A percentile compares a stretch with the other conserved stretches of the same genome.
Evolutionary conservation across 2,888 invertebrate genomes (phyloP).

Genomic region (Rhamphomyia laevipes): DNA sequence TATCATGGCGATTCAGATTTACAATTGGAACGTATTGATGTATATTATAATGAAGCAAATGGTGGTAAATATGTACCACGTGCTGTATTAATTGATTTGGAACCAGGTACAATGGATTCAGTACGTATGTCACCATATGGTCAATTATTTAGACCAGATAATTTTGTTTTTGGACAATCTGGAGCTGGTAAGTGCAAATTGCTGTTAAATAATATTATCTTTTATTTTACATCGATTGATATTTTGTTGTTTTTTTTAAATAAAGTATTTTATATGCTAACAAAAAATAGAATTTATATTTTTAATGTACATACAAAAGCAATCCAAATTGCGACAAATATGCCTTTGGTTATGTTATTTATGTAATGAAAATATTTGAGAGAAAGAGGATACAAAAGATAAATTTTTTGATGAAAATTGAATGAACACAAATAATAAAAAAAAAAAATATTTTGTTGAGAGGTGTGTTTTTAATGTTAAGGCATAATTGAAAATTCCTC

Average conservation of each 20-base stretch:
- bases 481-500: too few relatives aligned
- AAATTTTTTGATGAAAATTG: too few relatives aligned
- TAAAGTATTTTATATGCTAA: background rate
- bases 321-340: too few relatives aligned
- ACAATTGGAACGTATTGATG: constrained; percentile 66
- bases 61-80: constrained; percentile 69
- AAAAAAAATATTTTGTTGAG: too few relatives aligned
- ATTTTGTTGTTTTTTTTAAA: background rate
- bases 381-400: too few relatives aligned
- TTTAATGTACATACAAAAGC: too few relatives aligned
- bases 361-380: too few relatives aligned
- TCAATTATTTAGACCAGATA: constrained; percentile 73
- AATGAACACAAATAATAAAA: too few relatives aligned
- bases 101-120: constrained; percentile 83
- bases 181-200: constrained; percentile 52
- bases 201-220: constrained; percentile 5
- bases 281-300: too few relatives aligned
- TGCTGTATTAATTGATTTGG: constrained; percentile 74
- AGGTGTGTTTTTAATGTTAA: too few relatives aligned
- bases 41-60: constrained; percentile 68
- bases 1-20: constrained; percentile 61
- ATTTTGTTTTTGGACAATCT: constrained; percentile 71
- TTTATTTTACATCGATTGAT: background rate
- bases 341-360: too few relatives aligned
- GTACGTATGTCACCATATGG: constrained; percentile 70